Base-by-base conservation (phyloP, 1,140 invertebrate genomes). In the Rhysida immarginata region DNA sequence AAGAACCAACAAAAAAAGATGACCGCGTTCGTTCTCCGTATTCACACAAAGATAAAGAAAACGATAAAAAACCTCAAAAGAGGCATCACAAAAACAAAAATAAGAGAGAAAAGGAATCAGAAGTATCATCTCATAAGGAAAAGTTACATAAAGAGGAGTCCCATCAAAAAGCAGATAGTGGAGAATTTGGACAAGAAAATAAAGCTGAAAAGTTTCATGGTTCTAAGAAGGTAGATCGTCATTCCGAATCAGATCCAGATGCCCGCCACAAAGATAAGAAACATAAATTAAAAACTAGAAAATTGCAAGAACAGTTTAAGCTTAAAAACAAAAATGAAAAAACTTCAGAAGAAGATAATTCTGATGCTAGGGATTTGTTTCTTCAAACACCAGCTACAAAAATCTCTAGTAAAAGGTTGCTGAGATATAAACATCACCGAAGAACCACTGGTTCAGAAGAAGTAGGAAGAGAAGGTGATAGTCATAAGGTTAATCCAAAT, bases 221-320 rank as follows among this genome's bases (percentile, higher is more conserved):
- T 54, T 49, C 44, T 24, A 57, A 44, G 21, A 58, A 46, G 13
- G 23, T 13, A 53, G 54, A 50, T 54, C 8, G 20, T 8, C 44
- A 46, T 46, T 46, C 44, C 20, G 44, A 56, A 21, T 21, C 25
- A 23, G 56, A 58, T 43, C n/a, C 48, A 2, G 41, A 56, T 53
- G 51, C 44, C 54, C 56, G 56, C 43, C 13, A 51, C 20, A 54
- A 53, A 60, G 29, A 41, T 42, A 54, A 54, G 35, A 52, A 29
- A 20, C 29, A 35, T 16, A 46, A 46, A 23, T 20, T 46, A 46
- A 46, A 46, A 46, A 23, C 44, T 18, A 11, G 35, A 41, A 16
- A 23, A 46, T 11, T 46, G 18, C 44, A 46, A 20, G 44, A 46
- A 23, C 44, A 46, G 20, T 8, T 23, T 5, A 46, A 46, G 20